Evolutionary conservation across 2,888 invertebrate genomes (phyloP), one percentile per base, ranked within the genome.

Genomic region (Hydrotaea diabolus): DNA sequence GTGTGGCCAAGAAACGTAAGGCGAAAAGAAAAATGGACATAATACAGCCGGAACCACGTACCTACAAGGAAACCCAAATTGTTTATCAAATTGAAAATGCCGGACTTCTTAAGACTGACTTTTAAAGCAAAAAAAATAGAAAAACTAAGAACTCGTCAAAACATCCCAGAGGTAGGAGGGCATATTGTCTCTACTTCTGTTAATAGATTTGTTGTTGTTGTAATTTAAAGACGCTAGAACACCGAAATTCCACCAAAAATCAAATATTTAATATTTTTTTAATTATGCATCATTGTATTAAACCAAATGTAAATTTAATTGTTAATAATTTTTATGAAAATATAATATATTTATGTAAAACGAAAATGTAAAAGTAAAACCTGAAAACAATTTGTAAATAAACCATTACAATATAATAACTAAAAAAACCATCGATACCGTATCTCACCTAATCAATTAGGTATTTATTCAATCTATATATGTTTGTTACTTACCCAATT

Each of bases 1-100:
- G 91, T 83, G 88, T 93, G 78, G 93, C 93, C 90, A 93, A 94
- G 91, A 92, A 94, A 89, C 93, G 94, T 90, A 91, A 94, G 92
- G 82, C 82, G 13, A 93, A 94, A 92, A 94, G 93, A 89, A 92
- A 92, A 86, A 87, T 95, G 87, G 94, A 95, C 89, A 93, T 97
- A 91, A 96, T 97, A 74, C 94, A 96, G 89, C 97, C 97, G 0
- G 97, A 97, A 88, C 95, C 96, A 0, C 94, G 96, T 89, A 95
- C 96, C 17, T 97, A 97, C 90, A 94, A 95, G 89, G 97, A 97
- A 93, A 97, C 97, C 11, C 97, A 97, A 92, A 94, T 97, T 88
- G 96, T 97, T 92, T 96, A 97, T 89, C 96, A 97, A 90, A 95
- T 97, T 87, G 97, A 97, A 93, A 95, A 96, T 92, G 96, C 96